Conservation (phyloP, 2,113 vertebrate species). For the Gallinago jamesoni region DNA sequence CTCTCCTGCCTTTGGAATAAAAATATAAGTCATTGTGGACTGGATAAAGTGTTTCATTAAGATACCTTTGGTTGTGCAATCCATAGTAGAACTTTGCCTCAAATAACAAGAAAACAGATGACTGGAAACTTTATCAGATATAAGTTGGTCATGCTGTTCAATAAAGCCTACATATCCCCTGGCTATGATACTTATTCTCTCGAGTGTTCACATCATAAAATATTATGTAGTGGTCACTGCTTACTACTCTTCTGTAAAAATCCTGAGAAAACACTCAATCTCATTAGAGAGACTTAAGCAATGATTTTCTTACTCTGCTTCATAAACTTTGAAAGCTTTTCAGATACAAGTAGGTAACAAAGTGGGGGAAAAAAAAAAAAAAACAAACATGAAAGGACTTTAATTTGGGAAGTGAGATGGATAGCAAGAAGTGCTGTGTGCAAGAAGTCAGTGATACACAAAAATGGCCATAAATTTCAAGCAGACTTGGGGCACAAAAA, state of each 20-base stretch:
- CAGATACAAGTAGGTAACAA: neutral
- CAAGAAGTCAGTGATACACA: neutral
- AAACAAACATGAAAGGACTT: neutral
- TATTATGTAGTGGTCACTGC: neutral
- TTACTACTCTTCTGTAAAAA: neutral
- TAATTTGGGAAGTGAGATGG: neutral
- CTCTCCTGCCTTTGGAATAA: neutral
- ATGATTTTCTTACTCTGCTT: neutral
- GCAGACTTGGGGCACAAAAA: neutral
- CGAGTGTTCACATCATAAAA: neutral
- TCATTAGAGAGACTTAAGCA: neutral
- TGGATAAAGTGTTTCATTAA: neutral
- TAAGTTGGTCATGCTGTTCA: neutral
- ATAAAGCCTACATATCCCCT: neutral
- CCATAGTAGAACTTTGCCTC: neutral
- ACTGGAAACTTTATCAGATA: neutral
- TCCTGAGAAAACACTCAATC: neutral
- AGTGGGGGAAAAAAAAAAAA: neutral
- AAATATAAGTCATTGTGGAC: neutral
- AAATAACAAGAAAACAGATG: neutral
- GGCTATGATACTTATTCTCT: neutral
- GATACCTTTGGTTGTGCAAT: neutral
- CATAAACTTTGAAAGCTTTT: neutral
- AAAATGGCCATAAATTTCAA: neutral
- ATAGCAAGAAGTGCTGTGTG: neutral